Evolutionary conservation across 2,888 invertebrate species (phyloP), one percentile per base, ranked within the genome.

Genomic region (Hyles lineata): DNA sequence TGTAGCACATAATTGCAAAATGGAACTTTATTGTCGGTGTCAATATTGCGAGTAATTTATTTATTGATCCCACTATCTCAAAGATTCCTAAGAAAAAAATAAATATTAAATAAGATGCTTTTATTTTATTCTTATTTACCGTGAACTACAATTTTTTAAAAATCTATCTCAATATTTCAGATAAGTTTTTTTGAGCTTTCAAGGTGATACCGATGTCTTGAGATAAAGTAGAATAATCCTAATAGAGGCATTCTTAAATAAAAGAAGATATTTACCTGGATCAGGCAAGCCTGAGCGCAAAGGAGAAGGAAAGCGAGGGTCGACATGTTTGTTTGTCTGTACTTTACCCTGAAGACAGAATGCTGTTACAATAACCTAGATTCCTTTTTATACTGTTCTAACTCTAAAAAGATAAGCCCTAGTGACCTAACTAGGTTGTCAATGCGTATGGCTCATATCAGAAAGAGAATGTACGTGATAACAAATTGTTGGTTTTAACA

Each of bases 251-350:
- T 58, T 58, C 58, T 8, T 58, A n/a, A 58, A 9, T 58, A 58
- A 58, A 58, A 8, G 8, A 35, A 8, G 11, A 9, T 15, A 15
- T 43, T 73, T 70, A 72, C 73, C 59, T 74, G 71, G 58, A 78
- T 74, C 70, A 85, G 76, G 78, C 80, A 83, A 73, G 80, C 83
- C 75, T 84, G 82, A 75, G 80, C 71, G 80, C 82, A 84, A 71
- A 87, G 69, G 3, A 85, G 69, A 21, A 85, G 67, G 71, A 86
- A 74, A 19, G 80, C 76, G 71, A 85, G 82, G 71, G 80, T 60
- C 76, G 82, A 81, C 85, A 86, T 87, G 74, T 76, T 82, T 72
- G 61, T 69, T 74, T 72, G 63, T 70, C 74, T 73, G 71, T 74
- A 23, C 11, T 60, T 23, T 15, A 8, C 23, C 25, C 15, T 15